These are phyloP conservation scores for Monoplex corrugatus DNA, from an alignment of 2,888 invertebrate genomes.

Conservation along the genomic window DNA sequence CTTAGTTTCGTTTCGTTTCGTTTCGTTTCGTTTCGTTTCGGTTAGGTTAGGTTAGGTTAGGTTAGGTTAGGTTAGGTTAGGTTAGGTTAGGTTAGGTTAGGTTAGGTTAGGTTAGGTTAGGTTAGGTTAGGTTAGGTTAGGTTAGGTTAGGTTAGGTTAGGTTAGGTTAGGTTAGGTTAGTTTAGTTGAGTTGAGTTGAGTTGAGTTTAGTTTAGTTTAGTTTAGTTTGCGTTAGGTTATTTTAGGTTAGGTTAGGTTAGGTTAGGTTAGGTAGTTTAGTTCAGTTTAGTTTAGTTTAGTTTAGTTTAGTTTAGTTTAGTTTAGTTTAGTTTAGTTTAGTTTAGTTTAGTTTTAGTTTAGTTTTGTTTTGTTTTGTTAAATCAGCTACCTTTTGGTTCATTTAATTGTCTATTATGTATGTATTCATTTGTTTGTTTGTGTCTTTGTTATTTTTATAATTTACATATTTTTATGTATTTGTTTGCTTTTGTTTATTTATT, in stretches of 20 bases:
- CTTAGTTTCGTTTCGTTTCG: background rate
- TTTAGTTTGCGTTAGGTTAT: too few relatives aligned
- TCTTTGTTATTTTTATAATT: too few relatives aligned
- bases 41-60: background rate
- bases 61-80: background rate
- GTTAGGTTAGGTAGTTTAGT: background rate
- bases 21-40: background rate
- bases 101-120: background rate
- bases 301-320: background rate
- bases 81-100: background rate
- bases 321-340: too few relatives aligned
- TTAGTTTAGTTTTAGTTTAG: too few relatives aligned
- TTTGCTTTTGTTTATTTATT: too few relatives aligned
- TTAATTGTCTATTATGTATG: too few relatives aligned
- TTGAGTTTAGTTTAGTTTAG: background rate
- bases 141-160: background rate
- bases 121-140: background rate
- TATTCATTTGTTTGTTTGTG: too few relatives aligned
- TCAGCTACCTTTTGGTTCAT: too few relatives aligned
- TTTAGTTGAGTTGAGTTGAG: conserved; percentile 3
- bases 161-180: background rate
- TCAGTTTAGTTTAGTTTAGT: background rate
- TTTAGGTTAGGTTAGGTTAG: background rate
- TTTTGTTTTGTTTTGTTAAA: too few relatives aligned
- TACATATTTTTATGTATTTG: too few relatives aligned